Conservation (phyloP, 2,888 invertebrate species). For the Operophtera brumata region DNA sequence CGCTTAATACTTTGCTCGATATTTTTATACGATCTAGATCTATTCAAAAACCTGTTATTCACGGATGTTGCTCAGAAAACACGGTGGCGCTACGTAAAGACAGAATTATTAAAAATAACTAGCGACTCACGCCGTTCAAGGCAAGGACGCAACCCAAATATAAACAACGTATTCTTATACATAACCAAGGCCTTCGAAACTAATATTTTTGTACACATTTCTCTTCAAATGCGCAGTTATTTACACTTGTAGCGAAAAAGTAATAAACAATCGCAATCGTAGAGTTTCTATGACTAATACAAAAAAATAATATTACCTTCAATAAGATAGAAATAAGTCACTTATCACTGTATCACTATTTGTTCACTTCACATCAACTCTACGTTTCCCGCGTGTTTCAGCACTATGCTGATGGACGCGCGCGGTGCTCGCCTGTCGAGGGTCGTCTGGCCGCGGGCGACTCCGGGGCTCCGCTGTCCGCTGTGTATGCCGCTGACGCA, state of each 20-base stretch:
- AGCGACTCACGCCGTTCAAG: slow-evolving; percentile 67
- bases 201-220: not conserved
- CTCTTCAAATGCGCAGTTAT: slow-evolving; percentile 7
- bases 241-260: not conserved
- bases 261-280: not conserved
- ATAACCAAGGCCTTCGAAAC: slow-evolving; percentile 62
- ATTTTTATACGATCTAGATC: slow-evolving; percentile 13
- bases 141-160: slow-evolving; percentile 73
- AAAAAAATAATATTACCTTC: not conserved
- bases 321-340: slow-evolving; percentile 8
- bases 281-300: not conserved
- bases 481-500: slow-evolving; percentile 40
- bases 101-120: slow-evolving; percentile 69
- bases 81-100: slow-evolving; percentile 47
- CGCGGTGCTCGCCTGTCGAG: slow-evolving; percentile 39
- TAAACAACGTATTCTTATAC: slow-evolving; percentile 62
- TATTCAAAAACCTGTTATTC: slow-evolving; percentile 26
- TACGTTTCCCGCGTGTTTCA: slow-evolving; percentile 29
- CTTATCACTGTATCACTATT: slow-evolving; percentile 22
- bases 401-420: slow-evolving; percentile 30
- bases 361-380: slow-evolving; percentile 28
- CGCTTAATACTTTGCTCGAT: not conserved
- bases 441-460: slow-evolving; percentile 33
- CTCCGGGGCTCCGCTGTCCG: slow-evolving; percentile 12
- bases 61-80: slow-evolving; percentile 39